A percentile compares a stretch with the other conserved stretches of the same genome.
These are phyloP conservation scores for Dendrolimus houi DNA, from an alignment of 2,888 invertebrate genomes.

Conservation along the genomic window DNA sequence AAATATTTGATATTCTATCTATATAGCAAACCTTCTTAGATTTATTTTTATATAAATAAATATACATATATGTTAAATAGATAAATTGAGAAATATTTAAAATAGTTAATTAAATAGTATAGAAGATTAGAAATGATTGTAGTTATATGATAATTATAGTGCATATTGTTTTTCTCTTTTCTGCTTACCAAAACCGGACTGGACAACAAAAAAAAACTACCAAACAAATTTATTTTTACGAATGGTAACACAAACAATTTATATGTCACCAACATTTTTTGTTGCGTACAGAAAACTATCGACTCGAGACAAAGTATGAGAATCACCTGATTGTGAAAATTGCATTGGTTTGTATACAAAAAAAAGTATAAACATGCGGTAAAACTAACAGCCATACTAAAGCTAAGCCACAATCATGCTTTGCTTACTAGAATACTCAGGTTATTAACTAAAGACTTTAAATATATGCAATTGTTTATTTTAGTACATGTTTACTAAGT, in stretches of 20 bases:
- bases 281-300: conserved; percentile 91
- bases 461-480: conserved; percentile 11
- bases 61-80: conserved; percentile 8
- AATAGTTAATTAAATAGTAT: conserved; percentile 12
- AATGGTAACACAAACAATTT: conserved; percentile 19
- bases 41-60: conserved; percentile 1
- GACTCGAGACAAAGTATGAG: conserved; percentile 97
- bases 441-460: conserved; percentile 24
- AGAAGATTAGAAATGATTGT: conserved; percentile 16
- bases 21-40: conserved; percentile 13
- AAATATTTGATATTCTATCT: conserved; percentile 11
- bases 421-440: conserved; percentile 36
- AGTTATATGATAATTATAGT: conserved; percentile 49
- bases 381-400: conserved; percentile 39
- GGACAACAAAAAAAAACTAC: conserved; percentile 40
- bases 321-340: conserved; percentile 98
- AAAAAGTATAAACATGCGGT: conserved; percentile 23
- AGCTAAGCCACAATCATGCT: conserved; percentile 48
- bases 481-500: conserved; percentile 1
- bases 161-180: conserved; percentile 68
- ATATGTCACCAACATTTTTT: conserved; percentile 15
- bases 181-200: conserved; percentile 67
- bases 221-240: conserved; percentile 1
- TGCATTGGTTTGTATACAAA: conserved; percentile 87
- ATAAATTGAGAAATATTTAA: conserved; percentile 6